Evolutionary conservation across 2,888 invertebrate species (phyloP).

Genomic region (Thereva nobilitata): DNA sequence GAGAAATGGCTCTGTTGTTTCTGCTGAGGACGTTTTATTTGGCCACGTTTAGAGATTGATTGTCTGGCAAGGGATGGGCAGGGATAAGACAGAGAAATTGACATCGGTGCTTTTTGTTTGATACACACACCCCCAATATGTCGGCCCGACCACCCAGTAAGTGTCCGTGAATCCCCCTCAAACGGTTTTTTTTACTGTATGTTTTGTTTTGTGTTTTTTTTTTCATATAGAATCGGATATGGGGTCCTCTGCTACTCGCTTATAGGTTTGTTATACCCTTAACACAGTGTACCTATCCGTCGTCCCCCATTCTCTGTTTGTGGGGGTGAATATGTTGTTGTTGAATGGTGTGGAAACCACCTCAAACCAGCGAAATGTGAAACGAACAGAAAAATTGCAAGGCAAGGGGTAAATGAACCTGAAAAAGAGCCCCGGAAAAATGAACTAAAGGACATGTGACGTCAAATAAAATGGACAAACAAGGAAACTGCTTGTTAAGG

Average conservation of each 20-base stretch:
- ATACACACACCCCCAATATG: constrained; percentile 7
- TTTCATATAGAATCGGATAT: constrained; percentile 4
- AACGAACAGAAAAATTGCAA: constrained; percentile 19
- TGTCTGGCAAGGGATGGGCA: constrained; percentile 27
- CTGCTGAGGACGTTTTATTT: constrained; percentile 31
- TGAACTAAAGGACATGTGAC: constrained; percentile 11
- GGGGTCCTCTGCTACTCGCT: no score
- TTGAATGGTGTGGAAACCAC: constrained; percentile 23
- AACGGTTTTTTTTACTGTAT: not conserved
- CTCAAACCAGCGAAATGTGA: constrained; percentile 28
- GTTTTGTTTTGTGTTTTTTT: not conserved
- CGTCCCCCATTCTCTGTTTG: not conserved
- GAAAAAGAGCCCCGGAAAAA: not conserved
- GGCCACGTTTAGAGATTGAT: constrained; percentile 40
- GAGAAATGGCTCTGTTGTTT: constrained; percentile 29
- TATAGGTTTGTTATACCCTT: no score
- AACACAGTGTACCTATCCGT: no score
- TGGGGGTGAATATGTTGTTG: not conserved
- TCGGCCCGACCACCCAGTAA: not conserved
- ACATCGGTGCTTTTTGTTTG: constrained; percentile 17
- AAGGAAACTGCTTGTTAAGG: constrained; percentile 35
- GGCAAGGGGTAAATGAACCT: constrained; percentile 26
- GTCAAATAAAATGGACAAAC: constrained; percentile 12
- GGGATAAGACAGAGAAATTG: constrained; percentile 17
- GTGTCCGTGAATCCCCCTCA: constrained; percentile 25